phyloP scores from a whole-genome alignment of 2,113 vertebrate species.

The Psittacula cyanocephala region DNA sequence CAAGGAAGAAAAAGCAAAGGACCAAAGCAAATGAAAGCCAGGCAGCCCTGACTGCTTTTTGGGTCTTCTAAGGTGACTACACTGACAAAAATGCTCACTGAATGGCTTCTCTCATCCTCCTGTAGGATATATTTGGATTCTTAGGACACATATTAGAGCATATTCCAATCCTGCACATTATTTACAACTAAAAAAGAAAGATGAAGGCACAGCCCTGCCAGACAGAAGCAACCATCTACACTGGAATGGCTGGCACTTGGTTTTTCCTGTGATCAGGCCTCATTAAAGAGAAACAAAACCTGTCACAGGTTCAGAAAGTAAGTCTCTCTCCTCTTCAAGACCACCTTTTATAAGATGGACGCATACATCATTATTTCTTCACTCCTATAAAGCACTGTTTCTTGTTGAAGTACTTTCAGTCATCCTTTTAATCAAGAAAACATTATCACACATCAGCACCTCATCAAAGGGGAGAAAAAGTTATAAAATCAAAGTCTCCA shows the following conservation, averaged over 20 bases:
- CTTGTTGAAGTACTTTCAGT: not conserved
- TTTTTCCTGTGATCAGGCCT: not conserved
- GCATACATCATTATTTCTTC: not conserved
- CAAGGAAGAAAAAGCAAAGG: not conserved
- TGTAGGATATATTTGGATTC: not conserved
- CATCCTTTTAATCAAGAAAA: not conserved
- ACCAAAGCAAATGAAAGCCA: not conserved
- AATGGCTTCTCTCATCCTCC: not conserved
- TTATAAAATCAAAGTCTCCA: not conserved
- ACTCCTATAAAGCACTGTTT: not conserved
- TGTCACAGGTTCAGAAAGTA: not conserved
- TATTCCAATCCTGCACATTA: not conserved
- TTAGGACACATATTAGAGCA: not conserved
- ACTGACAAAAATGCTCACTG: not conserved
- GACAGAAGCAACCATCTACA: not conserved
- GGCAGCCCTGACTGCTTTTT: not conserved
- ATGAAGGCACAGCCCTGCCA: not conserved
- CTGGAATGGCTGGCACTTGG: not conserved
- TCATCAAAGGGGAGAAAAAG: not conserved
- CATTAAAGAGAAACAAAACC: not conserved
- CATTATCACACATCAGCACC: not conserved
- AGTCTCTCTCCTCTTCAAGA: not conserved
- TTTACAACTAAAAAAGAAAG: not conserved
- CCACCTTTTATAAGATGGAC: not conserved
- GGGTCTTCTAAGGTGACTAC: not conserved